phyloP scores from a whole-genome alignment of 2,888 invertebrate species.

The Ochropleura plecta region DNA sequence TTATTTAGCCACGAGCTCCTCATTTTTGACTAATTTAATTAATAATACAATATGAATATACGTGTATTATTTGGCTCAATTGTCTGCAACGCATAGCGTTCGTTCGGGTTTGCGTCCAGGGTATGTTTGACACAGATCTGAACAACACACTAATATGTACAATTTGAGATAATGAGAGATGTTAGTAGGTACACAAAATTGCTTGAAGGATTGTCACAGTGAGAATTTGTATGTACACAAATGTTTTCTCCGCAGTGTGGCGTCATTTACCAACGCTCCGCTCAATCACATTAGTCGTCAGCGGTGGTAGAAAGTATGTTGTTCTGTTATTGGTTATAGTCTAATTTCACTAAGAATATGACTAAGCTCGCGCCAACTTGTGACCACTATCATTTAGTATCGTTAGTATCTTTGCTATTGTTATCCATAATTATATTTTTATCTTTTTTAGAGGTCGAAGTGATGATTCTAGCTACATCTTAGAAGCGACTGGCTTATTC shows the following conservation, averaged over 20 bases:
- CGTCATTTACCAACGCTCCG: not conserved
- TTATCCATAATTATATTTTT: too few relatives aligned
- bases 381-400: too few relatives aligned
- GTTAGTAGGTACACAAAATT: not conserved
- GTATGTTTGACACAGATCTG: constrained; percentile 27
- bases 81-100: constrained; percentile 29
- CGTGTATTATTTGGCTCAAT: constrained; percentile 62
- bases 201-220: not conserved
- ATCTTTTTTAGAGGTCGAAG: too few relatives aligned
- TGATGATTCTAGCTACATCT: too few relatives aligned
- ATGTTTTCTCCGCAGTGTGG: not conserved
- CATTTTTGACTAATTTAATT: constrained; percentile 69
- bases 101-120: constrained; percentile 4
- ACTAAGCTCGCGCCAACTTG: too few relatives aligned
- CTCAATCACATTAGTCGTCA: not conserved
- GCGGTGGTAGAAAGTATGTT: not conserved
- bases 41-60: constrained; percentile 51
- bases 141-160: constrained; percentile 34
- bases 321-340: not conserved
- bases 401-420: too few relatives aligned
- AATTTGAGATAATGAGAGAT: constrained; percentile 16
- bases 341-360: too few relatives aligned
- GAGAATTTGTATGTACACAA: not conserved
- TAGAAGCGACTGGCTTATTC: too few relatives aligned
- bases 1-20: too few relatives aligned